Evolutionary conservation across 2,888 invertebrate species (phyloP).

Genomic region (Eumacrocentrus americanus): DNA sequence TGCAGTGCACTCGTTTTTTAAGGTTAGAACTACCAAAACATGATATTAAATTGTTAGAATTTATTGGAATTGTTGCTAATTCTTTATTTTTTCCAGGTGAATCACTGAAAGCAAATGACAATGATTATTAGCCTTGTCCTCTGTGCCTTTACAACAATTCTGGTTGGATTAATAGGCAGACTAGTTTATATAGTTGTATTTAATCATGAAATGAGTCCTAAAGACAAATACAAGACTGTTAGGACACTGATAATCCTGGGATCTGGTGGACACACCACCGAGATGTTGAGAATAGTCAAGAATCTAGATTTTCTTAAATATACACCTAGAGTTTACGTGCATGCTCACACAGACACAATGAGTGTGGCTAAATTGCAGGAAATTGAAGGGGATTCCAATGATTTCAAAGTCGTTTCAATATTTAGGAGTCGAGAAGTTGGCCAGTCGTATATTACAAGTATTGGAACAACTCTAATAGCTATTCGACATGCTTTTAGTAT

Average conservation of each 20-base stretch:
- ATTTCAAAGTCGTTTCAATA: slow-evolving; percentile 68
- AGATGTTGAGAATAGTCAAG: slow-evolving; percentile 79
- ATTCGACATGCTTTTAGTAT: slow-evolving; percentile 73
- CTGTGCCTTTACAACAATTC: slow-evolving; percentile 1
- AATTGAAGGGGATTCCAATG: slow-evolving; percentile 59
- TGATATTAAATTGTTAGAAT: too few species aligned
- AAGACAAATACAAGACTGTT: slow-evolving; percentile 26
- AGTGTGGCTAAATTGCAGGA: slow-evolving; percentile 74
- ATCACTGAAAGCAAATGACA: too few species aligned
- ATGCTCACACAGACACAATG: slow-evolving; percentile 78
- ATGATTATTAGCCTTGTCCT: slow-evolving; percentile 8
- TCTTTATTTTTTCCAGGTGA: too few species aligned
- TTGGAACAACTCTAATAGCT: slow-evolving; percentile 79
- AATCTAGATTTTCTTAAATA: slow-evolving; percentile 71
- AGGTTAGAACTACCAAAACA: too few species aligned
- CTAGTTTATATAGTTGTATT: slow-evolving; percentile 42
- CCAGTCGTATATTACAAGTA: slow-evolving; percentile 81
- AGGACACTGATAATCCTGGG: slow-evolving; percentile 73
- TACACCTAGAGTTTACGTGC: slow-evolving; percentile 76
- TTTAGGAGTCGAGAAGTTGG: slow-evolving; percentile 87
- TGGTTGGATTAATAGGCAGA: slow-evolving; percentile 33
- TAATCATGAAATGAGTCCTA: slow-evolving; percentile 32
- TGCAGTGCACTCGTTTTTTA: too few species aligned
- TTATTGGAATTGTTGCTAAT: too few species aligned
- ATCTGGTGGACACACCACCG: slow-evolving; percentile 94